Base-by-base conservation (phyloP, 2,888 invertebrate genomes). In the Plagiodera versicolora region DNA sequence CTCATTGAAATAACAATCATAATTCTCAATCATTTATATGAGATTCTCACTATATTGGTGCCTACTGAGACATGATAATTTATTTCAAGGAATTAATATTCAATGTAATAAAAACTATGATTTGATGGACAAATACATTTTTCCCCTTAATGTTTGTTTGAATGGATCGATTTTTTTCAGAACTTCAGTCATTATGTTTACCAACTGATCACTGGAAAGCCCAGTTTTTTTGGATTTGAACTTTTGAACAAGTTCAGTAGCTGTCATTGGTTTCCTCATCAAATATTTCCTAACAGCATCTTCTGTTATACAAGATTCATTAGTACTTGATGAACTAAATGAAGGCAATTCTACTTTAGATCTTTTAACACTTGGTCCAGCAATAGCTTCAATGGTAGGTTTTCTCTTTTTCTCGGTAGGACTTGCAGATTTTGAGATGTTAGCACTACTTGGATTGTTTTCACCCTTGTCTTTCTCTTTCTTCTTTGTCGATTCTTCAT, bases 201-300 rank as follows among this genome's bases (percentile, higher is more conserved):
- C 95, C 60, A 98, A 85, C 59, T 95, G 91, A 66, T 97, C 94
- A 67, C 92, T 93, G 58, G 90, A 90, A 52, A 96, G 86, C 2
- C 95, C 95, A 9, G 93, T 92, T 74, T 95, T 93, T 80, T 96
- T 95, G 39, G 92, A 92, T 78, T 95, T 95, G 83, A 98, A 95
- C 82, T 98, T 98, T 67, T 95, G 94, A 46, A 98, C 81, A 28
- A 98, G 83, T 76, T 98, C 98, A 0, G 95, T 98, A 0, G 98
- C 94, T 0, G 98, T 98, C 92, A 98, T 96, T 0, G 98, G 99
- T 76, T 98, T 98, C 9, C 98, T 87, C 80, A 93, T 91, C 30
- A 99, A 83, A 81, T 99, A 98, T 14, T 97, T 88, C 1, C 97
- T 85, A 5, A 99, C 95, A 0, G 95, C 92, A 73, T 97, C 97